Evolutionary conservation across 1,140 invertebrate genomes (phyloP).

Genomic region (Drosophila athabasca): DNA sequence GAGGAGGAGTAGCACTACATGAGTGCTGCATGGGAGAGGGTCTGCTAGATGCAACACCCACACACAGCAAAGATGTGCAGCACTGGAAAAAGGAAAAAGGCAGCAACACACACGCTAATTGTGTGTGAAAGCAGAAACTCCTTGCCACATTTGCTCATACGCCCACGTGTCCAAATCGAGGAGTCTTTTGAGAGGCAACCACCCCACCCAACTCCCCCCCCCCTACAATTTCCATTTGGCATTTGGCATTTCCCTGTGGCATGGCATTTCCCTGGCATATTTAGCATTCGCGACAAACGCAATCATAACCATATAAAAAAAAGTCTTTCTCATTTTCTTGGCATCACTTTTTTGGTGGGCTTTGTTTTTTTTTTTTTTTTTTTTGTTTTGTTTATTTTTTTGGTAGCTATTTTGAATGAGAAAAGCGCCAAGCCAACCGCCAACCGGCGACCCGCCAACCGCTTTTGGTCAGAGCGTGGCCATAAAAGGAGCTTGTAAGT

Average conservation of each 20-base stretch:
- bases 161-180: slow-evolving; percentile 59
- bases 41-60: slow-evolving; percentile 56
- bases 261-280: slow-evolving; percentile 67
- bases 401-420: slow-evolving; percentile 62
- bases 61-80: slow-evolving; percentile 36
- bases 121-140: slow-evolving; percentile 73
- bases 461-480: slow-evolving; percentile 42
- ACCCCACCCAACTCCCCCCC: neutral
- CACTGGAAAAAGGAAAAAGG: neutral
- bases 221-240: slow-evolving; percentile 26
- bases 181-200: slow-evolving; percentile 30
- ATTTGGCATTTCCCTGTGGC: slow-evolving; percentile 55
- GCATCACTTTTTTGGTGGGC: slow-evolving; percentile 16
- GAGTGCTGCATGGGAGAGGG: slow-evolving; percentile 1
- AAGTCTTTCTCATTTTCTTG: slow-evolving; percentile 57
- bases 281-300: slow-evolving; percentile 73
- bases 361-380: slow-evolving; percentile 23
- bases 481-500: slow-evolving; percentile 79
- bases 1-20: neutral
- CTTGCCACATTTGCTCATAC: slow-evolving; percentile 62
- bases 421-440: slow-evolving; percentile 33
- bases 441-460: slow-evolving; percentile 15
- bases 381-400: slow-evolving; percentile 34
- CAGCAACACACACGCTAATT: slow-evolving; percentile 69
- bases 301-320: slow-evolving; percentile 81